Conservation (phyloP, 2,888 invertebrate species). For the Synergus gifuensis region DNA sequence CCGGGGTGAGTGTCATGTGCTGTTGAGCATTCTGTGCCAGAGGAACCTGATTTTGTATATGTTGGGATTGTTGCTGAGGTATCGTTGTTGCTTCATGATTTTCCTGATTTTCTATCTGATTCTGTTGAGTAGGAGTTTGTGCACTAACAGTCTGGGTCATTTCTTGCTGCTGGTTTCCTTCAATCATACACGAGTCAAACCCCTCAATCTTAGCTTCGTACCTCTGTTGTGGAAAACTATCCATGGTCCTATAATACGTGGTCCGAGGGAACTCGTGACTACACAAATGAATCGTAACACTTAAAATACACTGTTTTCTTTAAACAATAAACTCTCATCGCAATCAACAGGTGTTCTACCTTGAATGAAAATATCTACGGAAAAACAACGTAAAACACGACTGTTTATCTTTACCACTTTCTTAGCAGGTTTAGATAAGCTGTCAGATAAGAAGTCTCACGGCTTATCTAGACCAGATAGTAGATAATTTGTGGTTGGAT, state of each 20-base stretch:
- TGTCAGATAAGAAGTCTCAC: slow-evolving; percentile 37
- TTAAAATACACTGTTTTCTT: slow-evolving; percentile 19
- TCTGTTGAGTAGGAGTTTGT: slow-evolving; percentile 60
- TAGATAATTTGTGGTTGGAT: slow-evolving; percentile 25
- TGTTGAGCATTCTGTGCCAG: slow-evolving; percentile 61
- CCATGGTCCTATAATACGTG: slow-evolving; percentile 64
- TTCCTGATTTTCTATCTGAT: slow-evolving; percentile 62
- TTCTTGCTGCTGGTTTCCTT: slow-evolving; percentile 65
- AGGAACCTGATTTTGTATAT: slow-evolving; percentile 61
- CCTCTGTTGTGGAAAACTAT: slow-evolving; percentile 68
- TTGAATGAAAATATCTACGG: background rate
- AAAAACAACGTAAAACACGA: slow-evolving; percentile 33
- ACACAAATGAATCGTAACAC: slow-evolving; percentile 4
- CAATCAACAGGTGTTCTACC: background rate
- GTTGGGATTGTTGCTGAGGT: slow-evolving; percentile 56
- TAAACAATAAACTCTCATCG: slow-evolving; percentile 11
- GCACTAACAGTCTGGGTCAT: slow-evolving; percentile 63
- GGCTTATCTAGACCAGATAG: slow-evolving; percentile 37
- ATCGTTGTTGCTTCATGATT: slow-evolving; percentile 60
- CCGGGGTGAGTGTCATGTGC: slow-evolving; percentile 71
- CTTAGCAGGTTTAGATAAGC: slow-evolving; percentile 27
- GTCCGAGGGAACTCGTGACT: background rate
- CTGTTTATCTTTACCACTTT: slow-evolving; percentile 38
- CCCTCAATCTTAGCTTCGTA: slow-evolving; percentile 72
- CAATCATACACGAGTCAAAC: slow-evolving; percentile 73